Evolutionary conservation across 2,113 vertebrate species (phyloP), one percentile per base, ranked within the genome.

Genomic region (Phainopepla nitens): DNA sequence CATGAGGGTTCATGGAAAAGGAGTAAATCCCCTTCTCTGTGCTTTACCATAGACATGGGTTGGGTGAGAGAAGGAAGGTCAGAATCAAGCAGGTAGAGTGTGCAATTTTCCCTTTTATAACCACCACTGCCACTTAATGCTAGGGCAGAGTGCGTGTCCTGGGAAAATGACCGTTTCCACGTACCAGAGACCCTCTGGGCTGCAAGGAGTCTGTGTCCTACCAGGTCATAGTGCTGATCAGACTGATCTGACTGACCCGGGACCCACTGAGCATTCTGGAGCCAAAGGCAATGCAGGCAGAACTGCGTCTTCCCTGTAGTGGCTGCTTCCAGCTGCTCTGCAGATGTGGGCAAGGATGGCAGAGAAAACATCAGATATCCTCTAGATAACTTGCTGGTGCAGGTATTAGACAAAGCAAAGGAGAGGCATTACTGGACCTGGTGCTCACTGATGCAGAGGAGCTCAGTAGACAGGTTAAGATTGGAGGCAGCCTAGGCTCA

Each of bases 1-100:
- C 83, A 65, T 87, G 80, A 94, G 77, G 54, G 72, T 72, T 94
- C n/a, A n/a, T 93, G 79, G 81, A 83, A 76, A 86, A 95, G 47
- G 90, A 88, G 65, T 57, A 64, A 89, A 93, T 86, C 57, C 75
- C 11, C 36, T 93, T 84, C 49, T 93, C 50, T 66, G 18, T 95
- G 50, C 61, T 90, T 13, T 71, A 44, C 57, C 14, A 0, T 45
- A 71, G 50, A 41, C 49, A 61, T 64, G 56, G 42, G 31, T 50
- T 92, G 56, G 35, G 36, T 50, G 53, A 69, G 75, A 80, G 82
- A 85, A 86, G 35, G 51, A 79, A 93, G 41, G 35, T 61, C 39
- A 39, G 22, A 9, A 42, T 70, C 35, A 51, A 87, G 58, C 35
- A 66, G 41, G 20, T 89, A 47, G 24, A 54, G 35, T 10, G n/a